Evolutionary conservation across 2,113 vertebrate genomes (phyloP).

Genomic region (Formicarius rufipectus): DNA sequence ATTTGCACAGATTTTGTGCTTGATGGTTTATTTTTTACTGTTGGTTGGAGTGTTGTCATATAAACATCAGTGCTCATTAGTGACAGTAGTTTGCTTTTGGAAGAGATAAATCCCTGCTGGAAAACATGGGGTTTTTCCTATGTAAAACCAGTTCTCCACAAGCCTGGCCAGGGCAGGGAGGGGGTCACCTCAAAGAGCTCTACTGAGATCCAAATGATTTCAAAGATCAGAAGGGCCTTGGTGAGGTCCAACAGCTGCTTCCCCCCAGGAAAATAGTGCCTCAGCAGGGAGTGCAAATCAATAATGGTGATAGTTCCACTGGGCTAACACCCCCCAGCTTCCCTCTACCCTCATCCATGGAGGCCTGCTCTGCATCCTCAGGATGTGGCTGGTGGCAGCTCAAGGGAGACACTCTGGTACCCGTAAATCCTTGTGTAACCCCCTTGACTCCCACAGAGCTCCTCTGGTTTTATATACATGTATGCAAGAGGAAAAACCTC

Average conservation of each 20-base stretch:
- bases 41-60: not conserved
- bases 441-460: not conserved
- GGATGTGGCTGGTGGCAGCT: not conserved
- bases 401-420: accelerated
- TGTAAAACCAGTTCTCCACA: not conserved
- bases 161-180: not conserved
- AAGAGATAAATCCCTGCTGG: not conserved
- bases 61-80: not conserved
- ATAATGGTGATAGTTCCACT: not conserved
- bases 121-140: not conserved
- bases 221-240: not conserved
- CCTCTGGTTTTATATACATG: not conserved
- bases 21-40: not conserved
- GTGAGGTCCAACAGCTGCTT: not conserved
- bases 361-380: not conserved
- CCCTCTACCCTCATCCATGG: accelerated
- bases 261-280: not conserved
- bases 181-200: not conserved
- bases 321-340: not conserved
- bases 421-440: accelerated
- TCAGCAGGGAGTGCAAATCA: not conserved
- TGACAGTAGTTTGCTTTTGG: not conserved
- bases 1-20: not conserved
- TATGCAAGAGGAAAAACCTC: not conserved
- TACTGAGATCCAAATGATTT: not conserved